Percentiles rank a stretch among this genome's conserved stretches.
These are phyloP conservation scores for Bombylius major DNA, from an alignment of 2,888 invertebrate species.

Conservation along the genomic window DNA sequence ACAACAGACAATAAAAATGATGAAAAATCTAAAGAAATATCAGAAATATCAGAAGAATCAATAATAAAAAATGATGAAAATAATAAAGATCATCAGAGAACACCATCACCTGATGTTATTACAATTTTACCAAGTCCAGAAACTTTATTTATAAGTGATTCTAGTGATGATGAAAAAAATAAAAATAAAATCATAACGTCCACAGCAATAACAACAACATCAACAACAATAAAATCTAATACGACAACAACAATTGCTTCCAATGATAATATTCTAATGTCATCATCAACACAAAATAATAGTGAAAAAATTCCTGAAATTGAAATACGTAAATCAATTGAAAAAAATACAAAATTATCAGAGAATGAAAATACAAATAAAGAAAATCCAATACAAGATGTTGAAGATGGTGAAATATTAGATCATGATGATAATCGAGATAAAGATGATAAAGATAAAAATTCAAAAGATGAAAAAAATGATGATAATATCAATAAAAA, in stretches of 20 bases:
- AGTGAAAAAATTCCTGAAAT: neutral
- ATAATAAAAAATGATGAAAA: neutral
- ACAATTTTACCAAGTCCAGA: constrained; percentile 35
- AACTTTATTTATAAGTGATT: constrained; percentile 42
- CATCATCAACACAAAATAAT: too few species aligned
- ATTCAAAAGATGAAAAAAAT: constrained; percentile 27
- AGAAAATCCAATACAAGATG: neutral
- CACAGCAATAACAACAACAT: neutral
- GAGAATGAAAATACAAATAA: too few species aligned
- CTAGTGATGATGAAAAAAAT: constrained; percentile 34
- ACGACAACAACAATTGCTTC: too few species aligned
- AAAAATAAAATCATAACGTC: neutral
- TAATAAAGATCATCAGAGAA: constrained; percentile 18
- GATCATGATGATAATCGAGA: constrained; percentile 11
- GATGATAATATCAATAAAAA: too few species aligned
- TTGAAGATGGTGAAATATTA: constrained; percentile 12
- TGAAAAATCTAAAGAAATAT: neutral
- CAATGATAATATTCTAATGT: neutral
- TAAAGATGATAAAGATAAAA: constrained; percentile 29
- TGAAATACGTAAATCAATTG: neutral
- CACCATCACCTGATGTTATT: constrained; percentile 34
- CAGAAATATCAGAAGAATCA: neutral
- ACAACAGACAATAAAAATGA: neutral
- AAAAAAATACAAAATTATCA: neutral
- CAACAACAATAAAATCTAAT: neutral